Conservation (phyloP, 1,140 invertebrate species). For the Musca domestica region DNA sequence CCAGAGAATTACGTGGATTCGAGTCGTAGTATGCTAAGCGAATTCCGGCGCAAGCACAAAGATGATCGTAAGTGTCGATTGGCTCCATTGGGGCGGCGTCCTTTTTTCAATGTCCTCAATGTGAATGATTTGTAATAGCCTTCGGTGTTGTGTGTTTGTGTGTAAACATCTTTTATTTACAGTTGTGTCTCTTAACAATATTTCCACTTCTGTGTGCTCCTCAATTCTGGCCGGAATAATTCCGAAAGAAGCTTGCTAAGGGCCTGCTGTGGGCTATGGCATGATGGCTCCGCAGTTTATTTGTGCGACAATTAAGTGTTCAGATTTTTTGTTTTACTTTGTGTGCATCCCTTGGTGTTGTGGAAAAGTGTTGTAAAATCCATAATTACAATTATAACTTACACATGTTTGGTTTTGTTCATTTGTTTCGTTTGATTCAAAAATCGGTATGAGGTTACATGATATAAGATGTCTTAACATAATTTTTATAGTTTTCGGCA, state of each 20-base stretch:
- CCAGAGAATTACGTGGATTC: conserved; percentile 47
- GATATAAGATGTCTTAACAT: too few relatives aligned
- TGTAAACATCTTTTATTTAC: neutral
- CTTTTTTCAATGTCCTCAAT: too few relatives aligned
- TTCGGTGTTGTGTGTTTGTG: conserved; percentile 45
- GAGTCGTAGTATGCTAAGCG: conserved; percentile 46
- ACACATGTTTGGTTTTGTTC: neutral
- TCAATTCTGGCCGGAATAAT: neutral
- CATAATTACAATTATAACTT: conserved; percentile 1
- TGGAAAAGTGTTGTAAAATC: conserved; percentile 43
- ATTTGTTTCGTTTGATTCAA: conserved; percentile 1
- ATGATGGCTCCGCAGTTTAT: conserved; percentile 7
- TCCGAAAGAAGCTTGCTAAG: conserved; percentile 10
- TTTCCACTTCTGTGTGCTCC: neutral
- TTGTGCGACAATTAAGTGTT: conserved; percentile 1
- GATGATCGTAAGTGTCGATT: conserved; percentile 49
- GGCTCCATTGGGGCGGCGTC: neutral
- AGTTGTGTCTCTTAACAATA: neutral
- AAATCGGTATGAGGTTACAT: neutral
- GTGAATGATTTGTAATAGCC: conserved; percentile 28
- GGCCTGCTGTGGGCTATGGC: conserved; percentile 2
- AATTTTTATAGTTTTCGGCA: too few relatives aligned
- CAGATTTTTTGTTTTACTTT: conserved; percentile 26
- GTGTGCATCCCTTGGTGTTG: conserved; percentile 52
- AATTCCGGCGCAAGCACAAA: conserved; percentile 53